A percentile compares a stretch with the other conserved stretches of the same genome.
Conservation (phyloP, 2,797 vertebrate genomes). For the Hyperoplus immaculatus region DNA sequence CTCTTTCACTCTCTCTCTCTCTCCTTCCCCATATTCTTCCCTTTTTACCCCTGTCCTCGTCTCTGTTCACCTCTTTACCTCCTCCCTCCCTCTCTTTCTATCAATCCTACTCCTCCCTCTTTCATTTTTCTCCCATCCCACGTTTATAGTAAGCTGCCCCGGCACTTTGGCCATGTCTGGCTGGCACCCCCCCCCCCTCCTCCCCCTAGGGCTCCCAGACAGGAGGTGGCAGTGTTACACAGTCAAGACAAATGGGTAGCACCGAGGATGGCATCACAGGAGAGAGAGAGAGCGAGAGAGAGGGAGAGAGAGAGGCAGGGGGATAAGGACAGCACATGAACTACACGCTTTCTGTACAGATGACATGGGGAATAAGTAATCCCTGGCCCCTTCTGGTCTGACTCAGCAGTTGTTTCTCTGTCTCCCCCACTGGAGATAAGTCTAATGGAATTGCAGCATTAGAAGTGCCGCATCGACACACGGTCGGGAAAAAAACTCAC, state of each 20-base stretch:
- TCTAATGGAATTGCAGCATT: slow-evolving; percentile 78
- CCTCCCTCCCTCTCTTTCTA: slow-evolving; percentile 36
- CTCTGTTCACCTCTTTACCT: slow-evolving; percentile 26
- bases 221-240: slow-evolving; percentile 86
- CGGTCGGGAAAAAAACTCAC: slow-evolving; percentile 70
- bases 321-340: slow-evolving; percentile 73
- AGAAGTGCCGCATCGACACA: slow-evolving; percentile 71
- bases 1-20: slow-evolving; percentile 64
- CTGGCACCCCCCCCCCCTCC: slow-evolving; percentile 47
- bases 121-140: slow-evolving; percentile 46
- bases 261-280: slow-evolving; percentile 58
- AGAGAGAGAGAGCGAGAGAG: slow-evolving; percentile 62
- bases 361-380: slow-evolving; percentile 78
- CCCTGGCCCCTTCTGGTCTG: slow-evolving; percentile 75
- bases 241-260: slow-evolving; percentile 66
- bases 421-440: slow-evolving; percentile 75
- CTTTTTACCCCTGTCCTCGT: slow-evolving; percentile 40
- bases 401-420: slow-evolving; percentile 78
- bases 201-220: slow-evolving; percentile 74
- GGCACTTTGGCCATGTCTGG: slow-evolving; percentile 39
- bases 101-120: slow-evolving; percentile 49
- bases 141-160: slow-evolving; percentile 24
- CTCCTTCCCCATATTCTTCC: slow-evolving; percentile 44
- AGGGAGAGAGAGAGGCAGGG: slow-evolving; percentile 40
- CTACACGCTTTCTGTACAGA: slow-evolving; percentile 73